A percentile compares a stretch with the other conserved stretches of the same genome.
phyloP scores from a whole-genome alignment of 2,113 vertebrate genomes.

The Morphnarchus princeps region DNA sequence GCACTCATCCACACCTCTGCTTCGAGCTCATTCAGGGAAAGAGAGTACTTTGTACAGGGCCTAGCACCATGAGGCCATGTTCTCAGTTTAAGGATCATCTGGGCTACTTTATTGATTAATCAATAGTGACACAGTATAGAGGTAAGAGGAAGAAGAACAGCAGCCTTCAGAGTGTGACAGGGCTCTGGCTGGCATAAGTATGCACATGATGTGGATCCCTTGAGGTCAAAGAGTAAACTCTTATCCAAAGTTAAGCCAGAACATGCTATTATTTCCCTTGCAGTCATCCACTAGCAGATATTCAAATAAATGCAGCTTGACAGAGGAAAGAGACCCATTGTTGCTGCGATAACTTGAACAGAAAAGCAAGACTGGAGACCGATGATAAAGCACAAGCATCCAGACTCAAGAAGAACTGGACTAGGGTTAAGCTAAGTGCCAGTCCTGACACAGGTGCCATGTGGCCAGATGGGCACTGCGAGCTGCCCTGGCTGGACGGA shows the following conservation, averaged over 20 bases:
- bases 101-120: neutral
- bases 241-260: neutral
- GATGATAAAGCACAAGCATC: neutral
- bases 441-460: fast-evolving
- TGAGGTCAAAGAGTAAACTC: neutral
- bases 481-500: fast-evolving
- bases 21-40: neutral
- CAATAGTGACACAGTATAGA: neutral
- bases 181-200: neutral
- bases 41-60: neutral
- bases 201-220: fast-evolving
- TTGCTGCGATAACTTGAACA: neutral
- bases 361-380: neutral
- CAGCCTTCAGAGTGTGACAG: neutral
- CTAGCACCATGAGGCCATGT: fast-evolving
- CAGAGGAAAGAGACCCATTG: neutral
- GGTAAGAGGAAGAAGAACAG: neutral
- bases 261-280: neutral
- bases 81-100: neutral
- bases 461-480: fast-evolving
- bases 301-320: neutral
- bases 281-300: neutral
- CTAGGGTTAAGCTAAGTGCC: neutral
- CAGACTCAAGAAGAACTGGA: neutral
- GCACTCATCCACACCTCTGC: neutral